Evolutionary conservation across 1,140 invertebrate genomes (phyloP).

Genomic region (Nasonia vitripennis): DNA sequence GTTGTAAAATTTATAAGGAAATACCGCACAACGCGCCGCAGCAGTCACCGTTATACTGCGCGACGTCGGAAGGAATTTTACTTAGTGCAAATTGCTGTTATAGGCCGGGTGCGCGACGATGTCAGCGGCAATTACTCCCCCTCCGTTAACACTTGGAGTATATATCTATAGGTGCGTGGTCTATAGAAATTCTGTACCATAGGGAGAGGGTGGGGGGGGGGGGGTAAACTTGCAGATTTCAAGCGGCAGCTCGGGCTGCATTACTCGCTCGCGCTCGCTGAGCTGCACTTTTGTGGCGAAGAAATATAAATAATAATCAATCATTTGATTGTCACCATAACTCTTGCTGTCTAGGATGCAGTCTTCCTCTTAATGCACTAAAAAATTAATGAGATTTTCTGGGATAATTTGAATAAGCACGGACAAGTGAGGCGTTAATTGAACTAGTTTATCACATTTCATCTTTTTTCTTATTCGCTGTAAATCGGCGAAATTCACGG

Average conservation of each 20-base stretch:
- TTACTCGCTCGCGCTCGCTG: not conserved
- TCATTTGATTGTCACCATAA: not conserved
- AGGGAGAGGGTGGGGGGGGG: too few relatives aligned
- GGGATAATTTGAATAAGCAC: not conserved
- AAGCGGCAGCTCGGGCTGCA: not conserved
- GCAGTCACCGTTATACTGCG: not conserved
- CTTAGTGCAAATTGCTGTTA: not conserved
- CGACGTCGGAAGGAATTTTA: constrained; percentile 13
- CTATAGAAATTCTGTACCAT: not conserved
- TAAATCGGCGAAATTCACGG: not conserved
- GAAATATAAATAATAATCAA: not conserved
- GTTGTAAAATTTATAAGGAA: constrained; percentile 14
- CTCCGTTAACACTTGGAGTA: not conserved
- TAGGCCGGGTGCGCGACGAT: not conserved
- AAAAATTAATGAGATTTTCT: not conserved
- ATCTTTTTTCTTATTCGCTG: not conserved
- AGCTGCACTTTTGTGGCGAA: not conserved
- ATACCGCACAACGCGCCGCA: not conserved
- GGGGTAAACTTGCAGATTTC: not conserved
- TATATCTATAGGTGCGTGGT: not conserved
- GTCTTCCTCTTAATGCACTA: not conserved
- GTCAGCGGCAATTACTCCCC: not conserved
- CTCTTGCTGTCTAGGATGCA: too few relatives aligned
- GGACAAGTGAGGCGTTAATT: too few relatives aligned
- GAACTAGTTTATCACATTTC: too few relatives aligned